These are phyloP conservation scores for Bos javanicus DNA, from an alignment of 2,113 vertebrate genomes.

Conservation along the genomic window DNA sequence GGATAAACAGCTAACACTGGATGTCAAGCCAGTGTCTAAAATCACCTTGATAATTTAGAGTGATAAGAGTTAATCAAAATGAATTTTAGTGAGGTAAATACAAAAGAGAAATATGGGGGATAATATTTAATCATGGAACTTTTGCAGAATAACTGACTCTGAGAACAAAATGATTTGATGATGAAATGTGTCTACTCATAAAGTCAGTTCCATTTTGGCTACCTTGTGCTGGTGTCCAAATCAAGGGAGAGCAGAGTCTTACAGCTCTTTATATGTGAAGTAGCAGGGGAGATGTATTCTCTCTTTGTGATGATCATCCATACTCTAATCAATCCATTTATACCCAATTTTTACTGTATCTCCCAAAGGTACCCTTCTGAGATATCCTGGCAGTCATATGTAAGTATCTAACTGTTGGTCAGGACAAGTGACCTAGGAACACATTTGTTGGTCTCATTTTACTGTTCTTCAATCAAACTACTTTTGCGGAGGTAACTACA, in stretches of 20 bases:
- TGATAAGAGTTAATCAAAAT: slow-evolving; percentile 17
- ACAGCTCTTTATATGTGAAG: background rate
- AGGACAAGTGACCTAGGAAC: background rate
- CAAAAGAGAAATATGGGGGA: background rate
- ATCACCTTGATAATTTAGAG: background rate
- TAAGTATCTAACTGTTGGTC: background rate
- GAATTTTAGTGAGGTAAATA: slow-evolving; percentile 18
- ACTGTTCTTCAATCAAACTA: background rate
- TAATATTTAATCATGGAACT: background rate
- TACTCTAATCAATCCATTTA: background rate
- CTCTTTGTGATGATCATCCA: background rate
- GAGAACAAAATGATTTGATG: background rate
- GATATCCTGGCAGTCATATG: background rate
- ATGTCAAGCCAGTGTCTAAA: slow-evolving; percentile 20
- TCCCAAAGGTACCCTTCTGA: background rate
- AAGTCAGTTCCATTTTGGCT: background rate
- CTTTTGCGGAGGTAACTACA: background rate
- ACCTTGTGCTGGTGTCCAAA: background rate
- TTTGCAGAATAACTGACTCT: background rate
- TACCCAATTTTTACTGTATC: background rate
- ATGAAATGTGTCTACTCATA: background rate
- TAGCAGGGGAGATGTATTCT: background rate
- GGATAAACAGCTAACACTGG: background rate
- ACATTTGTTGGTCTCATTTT: background rate
- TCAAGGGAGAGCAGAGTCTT: background rate